Conservation (phyloP, 2,888 invertebrate species). For the Leucophenga montana region DNA sequence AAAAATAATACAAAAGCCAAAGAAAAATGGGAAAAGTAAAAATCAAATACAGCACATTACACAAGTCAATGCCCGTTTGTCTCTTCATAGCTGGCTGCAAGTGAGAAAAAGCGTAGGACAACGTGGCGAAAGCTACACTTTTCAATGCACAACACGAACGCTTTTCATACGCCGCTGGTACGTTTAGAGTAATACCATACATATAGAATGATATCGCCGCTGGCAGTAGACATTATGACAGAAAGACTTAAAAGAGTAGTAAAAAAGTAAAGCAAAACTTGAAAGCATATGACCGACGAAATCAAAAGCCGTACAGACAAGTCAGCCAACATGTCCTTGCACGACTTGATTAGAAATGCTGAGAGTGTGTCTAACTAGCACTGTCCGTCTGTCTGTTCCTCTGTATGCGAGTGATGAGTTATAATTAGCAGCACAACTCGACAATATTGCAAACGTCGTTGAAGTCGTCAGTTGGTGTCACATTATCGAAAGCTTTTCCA, state of each 20-base stretch:
- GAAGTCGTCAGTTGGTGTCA: too few species aligned
- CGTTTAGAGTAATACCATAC: too few species aligned
- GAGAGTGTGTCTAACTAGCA: too few species aligned
- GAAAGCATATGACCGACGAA: slow-evolving; percentile 2
- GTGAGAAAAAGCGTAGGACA: neutral
- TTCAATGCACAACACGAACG: slow-evolving; percentile 13
- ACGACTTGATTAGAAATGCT: slow-evolving; percentile 16
- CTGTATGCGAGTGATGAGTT: neutral
- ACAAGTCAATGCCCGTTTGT: too few species aligned
- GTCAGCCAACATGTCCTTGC: neutral
- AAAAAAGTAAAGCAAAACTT: neutral
- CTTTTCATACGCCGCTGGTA: slow-evolving; percentile 2
- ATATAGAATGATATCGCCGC: neutral
- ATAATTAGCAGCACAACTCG: slow-evolving; percentile 11
- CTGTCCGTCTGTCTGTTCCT: too few species aligned
- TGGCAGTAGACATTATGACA: neutral
- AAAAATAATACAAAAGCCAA: neutral
- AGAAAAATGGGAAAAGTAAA: neutral
- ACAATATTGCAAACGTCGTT: neutral
- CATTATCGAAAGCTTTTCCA: neutral
- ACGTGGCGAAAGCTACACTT: neutral
- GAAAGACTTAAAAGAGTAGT: neutral
- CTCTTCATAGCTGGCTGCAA: neutral
- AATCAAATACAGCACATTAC: neutral
- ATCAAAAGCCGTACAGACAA: neutral